phyloP scores from a whole-genome alignment of 2,113 vertebrate genomes.

The Marmota flaviventris region DNA sequence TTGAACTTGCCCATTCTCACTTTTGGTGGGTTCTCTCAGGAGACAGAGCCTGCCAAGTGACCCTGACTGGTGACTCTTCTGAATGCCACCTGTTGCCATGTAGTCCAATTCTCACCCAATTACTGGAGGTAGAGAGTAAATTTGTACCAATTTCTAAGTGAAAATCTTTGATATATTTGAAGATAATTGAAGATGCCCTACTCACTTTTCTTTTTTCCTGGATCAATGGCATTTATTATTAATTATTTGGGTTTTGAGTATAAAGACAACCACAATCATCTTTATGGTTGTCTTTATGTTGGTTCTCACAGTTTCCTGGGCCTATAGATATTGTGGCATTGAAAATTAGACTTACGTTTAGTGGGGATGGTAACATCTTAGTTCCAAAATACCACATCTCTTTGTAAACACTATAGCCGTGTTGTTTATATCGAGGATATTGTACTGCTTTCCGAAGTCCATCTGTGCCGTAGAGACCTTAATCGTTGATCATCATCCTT shows the following conservation, averaged over 20 bases:
- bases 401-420: background rate
- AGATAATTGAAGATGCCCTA: background rate
- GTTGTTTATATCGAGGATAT: background rate
- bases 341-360: background rate
- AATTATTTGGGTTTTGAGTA: conserved; percentile 17
- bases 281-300: background rate
- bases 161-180: background rate
- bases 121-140: background rate
- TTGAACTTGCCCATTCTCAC: background rate
- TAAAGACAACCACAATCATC: background rate
- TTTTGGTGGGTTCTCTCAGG: background rate
- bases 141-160: background rate
- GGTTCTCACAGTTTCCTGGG: background rate
- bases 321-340: background rate
- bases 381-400: background rate
- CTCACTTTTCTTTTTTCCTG: conserved; percentile 3
- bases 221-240: background rate
- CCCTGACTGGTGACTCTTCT: background rate
- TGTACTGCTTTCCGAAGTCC: background rate
- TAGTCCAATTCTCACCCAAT: background rate
- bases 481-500: background rate
- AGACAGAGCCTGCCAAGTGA: background rate
- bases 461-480: background rate
- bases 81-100: background rate
- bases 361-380: background rate